Evolutionary conservation across 2,888 invertebrate species (phyloP), one percentile per base, ranked within the genome.

Genomic region (Lasius platythorax): DNA sequence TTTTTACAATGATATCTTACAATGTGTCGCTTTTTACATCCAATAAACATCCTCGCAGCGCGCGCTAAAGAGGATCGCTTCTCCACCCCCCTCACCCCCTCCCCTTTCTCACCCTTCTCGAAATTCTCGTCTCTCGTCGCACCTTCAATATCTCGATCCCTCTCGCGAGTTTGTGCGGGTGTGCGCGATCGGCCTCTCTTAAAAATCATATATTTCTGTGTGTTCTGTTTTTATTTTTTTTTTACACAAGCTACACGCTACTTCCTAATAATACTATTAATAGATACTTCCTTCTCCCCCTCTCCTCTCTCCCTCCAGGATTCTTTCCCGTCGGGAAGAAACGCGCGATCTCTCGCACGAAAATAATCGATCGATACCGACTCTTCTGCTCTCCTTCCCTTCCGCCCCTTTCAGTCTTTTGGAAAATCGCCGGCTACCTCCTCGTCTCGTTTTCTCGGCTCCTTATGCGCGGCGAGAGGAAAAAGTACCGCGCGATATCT

Each of bases 1-100:
- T 95, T 93, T 95, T 94, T 95, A 95, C 95, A 95, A 95, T 94
- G 93, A 93, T 95, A 95, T 95, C 92, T 94, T 95, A 95, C 95
- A 94, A 91, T 93, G 76, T 78, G 92, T 91, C 91, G 83, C 88
- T 89, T 90, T 91, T 87, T 90, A 91, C 87, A 91, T 87, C 83
- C 90, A 87, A 89, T 87, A 85, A 46, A 85, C 87, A 89, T 87
- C 58, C 58, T 72, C 90, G 91, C 85, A 88, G 85, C 86, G 87
- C 87, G 70, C 33, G 84, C 82, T 87, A 87, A 85, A 86, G 23
- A 23, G 63, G 46, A 56, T 84, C 70, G 72, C 70, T 72, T 30
- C 58, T n/a, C 28, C 18, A 11, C 18, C 66, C 63, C 43, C 40
- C 12, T 53, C 37, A 0, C 3, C 5, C 5, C 18, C 66, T n/a